Evolutionary conservation across 2,113 vertebrate genomes (phyloP), one percentile per base, ranked within the genome.

Genomic region (Orthonyx spaldingii): DNA sequence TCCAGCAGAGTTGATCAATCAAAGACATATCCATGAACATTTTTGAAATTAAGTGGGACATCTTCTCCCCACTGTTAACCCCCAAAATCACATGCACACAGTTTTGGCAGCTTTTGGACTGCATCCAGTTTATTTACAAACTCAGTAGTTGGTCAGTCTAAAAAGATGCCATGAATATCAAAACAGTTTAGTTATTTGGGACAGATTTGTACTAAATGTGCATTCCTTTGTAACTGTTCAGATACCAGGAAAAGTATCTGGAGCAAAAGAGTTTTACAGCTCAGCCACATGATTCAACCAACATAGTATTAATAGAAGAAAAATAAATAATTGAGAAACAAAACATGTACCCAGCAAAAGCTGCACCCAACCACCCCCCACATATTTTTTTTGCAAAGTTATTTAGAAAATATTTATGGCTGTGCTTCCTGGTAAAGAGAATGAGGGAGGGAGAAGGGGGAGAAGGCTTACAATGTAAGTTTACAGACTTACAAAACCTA

Each of bases 381-480:
- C 27, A 76, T n/a, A n/a, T 68, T 81, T 68, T 68, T 42, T 71
- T 53, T 79, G 32, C 15, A 49, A 42, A 72, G n/a, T 33, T 2
- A n/a, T 56, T 32, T 52, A 65, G 24, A 11, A 89, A 79, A 37
- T 87, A 46, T 46, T 86, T 68, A 49, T 44, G 12, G 24, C 13
- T 76, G n/a, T 80, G 7, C 39, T 30, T 61, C n/a, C 22, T 72
- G n/a, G n/a, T 76, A 60, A 92, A 68, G 6, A 78, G 32, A 86
- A 32, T 20, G 57, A 11, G 17, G 7, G 12, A 4, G n/a, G 23
- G 22, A 11, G 18, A 6, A 5, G 12, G 3, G 2, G 6, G 18
- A 46, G 14, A 52, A 9, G 11, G 3, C 17, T 57, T 50, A 39
- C 4, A 27, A 5, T 21, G 13, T 28, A 33, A 41, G 11, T 9